Base-by-base conservation (phyloP, 2,888 invertebrate species). In the Dichetophora obliterata region DNA sequence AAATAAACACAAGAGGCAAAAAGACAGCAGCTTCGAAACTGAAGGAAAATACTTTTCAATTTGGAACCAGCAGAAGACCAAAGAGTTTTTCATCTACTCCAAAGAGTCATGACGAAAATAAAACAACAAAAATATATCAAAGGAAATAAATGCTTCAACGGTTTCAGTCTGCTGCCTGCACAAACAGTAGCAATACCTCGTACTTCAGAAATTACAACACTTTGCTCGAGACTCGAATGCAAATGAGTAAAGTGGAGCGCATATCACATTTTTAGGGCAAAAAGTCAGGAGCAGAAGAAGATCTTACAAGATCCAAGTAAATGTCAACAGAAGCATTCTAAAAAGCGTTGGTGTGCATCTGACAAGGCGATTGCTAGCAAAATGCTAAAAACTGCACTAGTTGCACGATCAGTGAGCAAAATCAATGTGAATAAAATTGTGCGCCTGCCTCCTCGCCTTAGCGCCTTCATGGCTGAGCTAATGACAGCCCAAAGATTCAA, bases 11-110 rank as follows among this genome's bases (percentile, higher is more conserved):
- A 59, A 59, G 1, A 8, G 2, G 82, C 79, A 59, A 31, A 31
- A 31, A 31, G 5, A 4, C 57, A 24, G 5, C 57, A 59, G 82
- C 79, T 70, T 80, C 85, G 83, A 84, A 19, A 37, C 6, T n/a
- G 8, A 66, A 34, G 22, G 43, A 22, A 43, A 43, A 24, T 14
- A 50, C 24, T 50, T 50, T 48, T 37, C 14, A 37, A 16, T 9
- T n/a, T 16, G 43, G 57, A 22, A 59, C 59, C 22, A 59, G 27
- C 43, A 43, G 1, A 43, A 43, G 43, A 43, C 11, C 43, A 43
- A 43, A 43, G 43, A 43, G 43, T 43, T 43, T 43, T 43, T 43
- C 43, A 43, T 43, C 14, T 5, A 71, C 37, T 31, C 54, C 6
- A 37, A 24, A 43, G n/a, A 59, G 31, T 37, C 50, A 50, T 9